Percentiles rank a stretch among this genome's conserved stretches.
Evolutionary conservation across 2,113 vertebrate genomes (phyloP).

Genomic region (Serinus canaria): DNA sequence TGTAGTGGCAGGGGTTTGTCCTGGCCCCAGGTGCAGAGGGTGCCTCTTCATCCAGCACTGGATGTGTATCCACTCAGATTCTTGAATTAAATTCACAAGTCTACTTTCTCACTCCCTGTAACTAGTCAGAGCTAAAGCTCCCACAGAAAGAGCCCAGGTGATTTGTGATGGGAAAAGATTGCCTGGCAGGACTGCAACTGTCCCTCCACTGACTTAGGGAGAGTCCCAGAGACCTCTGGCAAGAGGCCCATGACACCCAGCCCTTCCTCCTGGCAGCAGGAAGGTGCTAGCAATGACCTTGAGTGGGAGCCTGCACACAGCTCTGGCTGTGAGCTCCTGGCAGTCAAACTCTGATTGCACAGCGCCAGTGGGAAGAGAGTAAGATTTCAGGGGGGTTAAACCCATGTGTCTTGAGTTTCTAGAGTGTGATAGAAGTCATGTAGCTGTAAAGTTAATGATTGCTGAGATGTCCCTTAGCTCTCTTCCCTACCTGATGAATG

Average conservation of each 20-base stretch:
- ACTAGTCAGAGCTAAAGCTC: background rate
- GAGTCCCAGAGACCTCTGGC: background rate
- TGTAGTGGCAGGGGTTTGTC: background rate
- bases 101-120: background rate
- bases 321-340: background rate
- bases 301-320: background rate
- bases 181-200: background rate
- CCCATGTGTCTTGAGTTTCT: background rate
- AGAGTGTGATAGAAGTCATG: background rate
- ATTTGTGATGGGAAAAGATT: background rate
- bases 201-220: background rate
- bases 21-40: background rate
- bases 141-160: background rate
- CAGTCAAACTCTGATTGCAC: background rate
- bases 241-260: background rate
- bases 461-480: background rate
- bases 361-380: background rate
- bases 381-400: background rate
- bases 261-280: background rate
- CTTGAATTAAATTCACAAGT: background rate
- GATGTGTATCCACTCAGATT: background rate
- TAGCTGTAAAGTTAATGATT: background rate
- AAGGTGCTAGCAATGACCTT: background rate
- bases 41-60: fast-evolving
- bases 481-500: background rate